These are phyloP conservation scores for Pogonophryne albipinna DNA, from an alignment of 2,797 vertebrate species.

Conservation along the genomic window DNA sequence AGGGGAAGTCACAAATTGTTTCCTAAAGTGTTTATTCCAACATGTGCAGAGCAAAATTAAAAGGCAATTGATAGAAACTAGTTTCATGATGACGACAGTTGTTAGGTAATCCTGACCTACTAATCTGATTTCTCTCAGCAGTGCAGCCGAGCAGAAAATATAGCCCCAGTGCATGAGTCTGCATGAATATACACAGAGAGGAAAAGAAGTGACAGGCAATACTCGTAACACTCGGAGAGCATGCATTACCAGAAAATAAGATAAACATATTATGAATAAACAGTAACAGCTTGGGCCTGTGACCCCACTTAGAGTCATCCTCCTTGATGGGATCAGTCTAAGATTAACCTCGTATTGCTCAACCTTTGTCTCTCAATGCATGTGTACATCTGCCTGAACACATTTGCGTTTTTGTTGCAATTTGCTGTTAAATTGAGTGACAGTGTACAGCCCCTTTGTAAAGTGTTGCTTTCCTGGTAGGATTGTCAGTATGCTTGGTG, in stretches of 20 bases:
- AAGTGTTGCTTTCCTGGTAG: background rate
- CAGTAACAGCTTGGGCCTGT: constrained; percentile 19
- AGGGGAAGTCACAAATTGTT: background rate
- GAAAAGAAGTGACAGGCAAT: background rate
- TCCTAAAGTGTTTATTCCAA: constrained; percentile 5
- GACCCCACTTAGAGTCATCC: constrained; percentile 62
- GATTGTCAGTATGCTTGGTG: background rate
- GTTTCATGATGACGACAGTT: constrained; percentile 44
- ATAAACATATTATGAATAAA: constrained; percentile 16
- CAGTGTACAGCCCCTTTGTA: background rate
- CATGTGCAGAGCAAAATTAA: constrained; percentile 29
- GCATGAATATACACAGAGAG: constrained; percentile 26
- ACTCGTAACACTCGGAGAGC: background rate
- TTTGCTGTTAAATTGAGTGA: background rate
- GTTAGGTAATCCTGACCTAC: constrained; percentile 81
- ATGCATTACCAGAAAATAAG: constrained; percentile 3
- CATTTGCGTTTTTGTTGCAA: too few species aligned
- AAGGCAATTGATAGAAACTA: constrained; percentile 13
- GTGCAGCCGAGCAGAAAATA: constrained; percentile 62
- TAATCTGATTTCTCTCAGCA: constrained; percentile 72
- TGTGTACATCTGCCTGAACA: background rate
- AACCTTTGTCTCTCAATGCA: constrained; percentile 35
- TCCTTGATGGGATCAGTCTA: constrained; percentile 67
- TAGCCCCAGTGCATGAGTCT: constrained; percentile 23
- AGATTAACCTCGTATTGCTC: constrained; percentile 36